phyloP scores from a whole-genome alignment of 2,113 vertebrate genomes.

The Eurypyga helias region DNA sequence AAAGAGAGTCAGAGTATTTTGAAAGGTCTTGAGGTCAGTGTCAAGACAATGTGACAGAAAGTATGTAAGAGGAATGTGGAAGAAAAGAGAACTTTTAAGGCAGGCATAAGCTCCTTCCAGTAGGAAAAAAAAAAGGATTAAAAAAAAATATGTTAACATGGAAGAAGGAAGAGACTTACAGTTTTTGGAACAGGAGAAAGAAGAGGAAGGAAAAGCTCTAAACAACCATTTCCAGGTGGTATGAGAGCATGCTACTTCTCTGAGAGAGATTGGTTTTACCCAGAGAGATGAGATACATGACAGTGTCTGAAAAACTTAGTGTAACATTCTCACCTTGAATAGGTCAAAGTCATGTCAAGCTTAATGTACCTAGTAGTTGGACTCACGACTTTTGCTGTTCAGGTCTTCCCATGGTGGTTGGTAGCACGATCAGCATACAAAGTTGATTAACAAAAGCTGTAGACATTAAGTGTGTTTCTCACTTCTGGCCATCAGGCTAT shows the following conservation, averaged over 20 bases:
- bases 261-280: not conserved
- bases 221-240: not conserved
- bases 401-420: not conserved
- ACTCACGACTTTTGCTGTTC: not conserved
- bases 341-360: not conserved
- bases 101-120: not conserved
- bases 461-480: not conserved
- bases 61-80: not conserved
- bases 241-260: not conserved
- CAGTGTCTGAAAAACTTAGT: not conserved
- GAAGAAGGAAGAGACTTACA: not conserved
- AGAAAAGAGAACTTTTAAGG: not conserved
- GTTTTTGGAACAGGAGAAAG: not conserved
- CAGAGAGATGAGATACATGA: not conserved
- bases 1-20: not conserved
- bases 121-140: not conserved
- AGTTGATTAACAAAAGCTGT: not conserved
- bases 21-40: not conserved
- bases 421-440: too few relatives aligned
- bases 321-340: not conserved
- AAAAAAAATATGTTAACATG: not conserved
- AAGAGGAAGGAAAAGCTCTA: not conserved
- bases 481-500: not conserved
- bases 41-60: not conserved
- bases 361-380: not conserved